A percentile compares a stretch with the other conserved stretches of the same genome.
These are phyloP conservation scores for Isurus oxyrinchus DNA, from an alignment of 2,113 vertebrate genomes.

Conservation along the genomic window DNA sequence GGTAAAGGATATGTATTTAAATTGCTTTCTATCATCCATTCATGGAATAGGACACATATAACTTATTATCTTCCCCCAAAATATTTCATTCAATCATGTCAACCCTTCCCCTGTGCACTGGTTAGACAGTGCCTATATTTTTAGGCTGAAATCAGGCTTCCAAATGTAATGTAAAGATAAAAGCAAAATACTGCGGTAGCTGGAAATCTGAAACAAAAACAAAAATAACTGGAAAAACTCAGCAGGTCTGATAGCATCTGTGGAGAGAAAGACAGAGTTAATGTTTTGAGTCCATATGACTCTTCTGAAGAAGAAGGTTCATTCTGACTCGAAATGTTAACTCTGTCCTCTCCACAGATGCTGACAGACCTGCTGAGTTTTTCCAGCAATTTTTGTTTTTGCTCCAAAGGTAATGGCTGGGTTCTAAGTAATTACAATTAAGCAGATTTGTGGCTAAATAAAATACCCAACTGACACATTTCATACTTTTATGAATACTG, in stretches of 20 bases:
- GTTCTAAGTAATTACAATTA: background rate
- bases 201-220: too few species aligned
- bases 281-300: too few species aligned
- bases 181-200: too few species aligned
- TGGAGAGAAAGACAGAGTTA: too few species aligned
- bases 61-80: background rate
- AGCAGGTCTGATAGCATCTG: too few species aligned
- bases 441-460: background rate
- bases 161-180: background rate
- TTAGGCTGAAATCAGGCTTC: background rate
- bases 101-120: background rate
- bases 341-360: too few species aligned
- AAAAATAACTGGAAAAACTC: too few species aligned
- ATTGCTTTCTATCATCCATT: background rate
- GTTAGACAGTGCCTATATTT: background rate
- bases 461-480: background rate
- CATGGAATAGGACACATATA: background rate
- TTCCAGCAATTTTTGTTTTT: too few species aligned
- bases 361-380: too few species aligned
- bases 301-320: too few species aligned
- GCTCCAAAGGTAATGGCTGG: background rate
- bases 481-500: background rate
- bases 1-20: background rate
- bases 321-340: too few species aligned
- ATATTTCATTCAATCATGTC: background rate